Base-by-base conservation (phyloP, 2,797 vertebrate genomes). In the Phaenicophaeus curvirostris region DNA sequence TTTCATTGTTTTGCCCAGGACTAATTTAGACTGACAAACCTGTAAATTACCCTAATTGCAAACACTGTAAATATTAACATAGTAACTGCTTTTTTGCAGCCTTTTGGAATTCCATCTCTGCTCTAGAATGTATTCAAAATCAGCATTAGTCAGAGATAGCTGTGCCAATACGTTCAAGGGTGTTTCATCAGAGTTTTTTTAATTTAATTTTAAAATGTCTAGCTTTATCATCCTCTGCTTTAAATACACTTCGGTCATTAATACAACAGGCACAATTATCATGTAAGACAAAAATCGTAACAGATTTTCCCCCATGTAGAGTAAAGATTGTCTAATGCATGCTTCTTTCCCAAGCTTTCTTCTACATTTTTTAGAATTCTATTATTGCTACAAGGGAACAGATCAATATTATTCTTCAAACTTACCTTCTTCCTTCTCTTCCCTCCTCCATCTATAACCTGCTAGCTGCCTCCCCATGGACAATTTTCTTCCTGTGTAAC, bases 11-110 rank as follows among this genome's bases (percentile, higher is more conserved):
- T 91, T 91, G 53, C 55, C 37, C 19, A 71, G 48, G 74, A 86
- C 66, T 87, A 85, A 87, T 57, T 76, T 69, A 54, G 28, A 39
- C 55, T 90, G 67, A 82, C 51, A 94, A 93, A 95, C 77, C 85
- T 93, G 63, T 76, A 90, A 66, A 87, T 96, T 90, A 88, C 37
- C 55, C 71, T 95, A 90, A 95, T 76, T 91, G 66, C 77, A 81
- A 94, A 86, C 50, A 53, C 13, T 62, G 46, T 78, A 75, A 90
- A 92, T 91, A 88, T 93, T 93, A 93, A 76, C 88, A 73, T 7
- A 76, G 54, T 79, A 93, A 94, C 86, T 86, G 44, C 13, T 24
- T 55, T 90, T 93, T 65, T 68, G 27, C 48, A 84, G 66, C 41
- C 85, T 86, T 93, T 83, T 58, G 69, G 72, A 92, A 84, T 51